Conservation (phyloP, 2,888 invertebrate species). For the Caenorhabditis wallacei region DNA sequence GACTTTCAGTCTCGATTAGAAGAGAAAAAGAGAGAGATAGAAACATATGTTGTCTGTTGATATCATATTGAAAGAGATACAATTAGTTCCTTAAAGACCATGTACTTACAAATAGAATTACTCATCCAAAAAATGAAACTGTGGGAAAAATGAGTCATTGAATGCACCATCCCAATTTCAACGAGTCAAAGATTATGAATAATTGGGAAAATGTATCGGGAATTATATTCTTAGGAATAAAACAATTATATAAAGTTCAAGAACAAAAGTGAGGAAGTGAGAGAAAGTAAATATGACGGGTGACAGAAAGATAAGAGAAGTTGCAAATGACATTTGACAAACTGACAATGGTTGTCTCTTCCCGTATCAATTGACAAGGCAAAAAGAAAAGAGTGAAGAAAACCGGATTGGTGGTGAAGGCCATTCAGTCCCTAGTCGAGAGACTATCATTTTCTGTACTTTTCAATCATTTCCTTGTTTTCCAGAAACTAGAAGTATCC, state of each 20-base stretch:
- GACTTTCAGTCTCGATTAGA: slow-evolving; percentile 29
- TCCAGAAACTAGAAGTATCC: not conserved
- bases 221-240: not conserved
- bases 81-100: slow-evolving; percentile 21
- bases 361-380: not conserved
- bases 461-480: slow-evolving; percentile 6
- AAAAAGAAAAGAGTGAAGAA: not conserved
- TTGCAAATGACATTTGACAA: slow-evolving; percentile 29
- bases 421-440: not conserved
- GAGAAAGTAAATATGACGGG: not conserved
- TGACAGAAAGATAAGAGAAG: slow-evolving; percentile 7
- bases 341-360: slow-evolving; percentile 9
- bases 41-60: slow-evolving; percentile 27
- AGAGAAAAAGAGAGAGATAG: not conserved
- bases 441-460: slow-evolving; percentile 6
- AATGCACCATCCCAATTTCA: not conserved
- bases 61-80: slow-evolving; percentile 10
- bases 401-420: slow-evolving; percentile 16
- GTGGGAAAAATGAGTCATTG: slow-evolving; percentile 33
- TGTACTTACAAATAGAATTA: slow-evolving; percentile 30
- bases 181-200: not conserved
- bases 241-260: not conserved
- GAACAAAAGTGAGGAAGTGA: slow-evolving; percentile 5
- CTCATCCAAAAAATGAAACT: slow-evolving; percentile 17
- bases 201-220: not conserved